Base-by-base conservation (phyloP, 1,140 invertebrate genomes). In the Callitettix versicolor region DNA sequence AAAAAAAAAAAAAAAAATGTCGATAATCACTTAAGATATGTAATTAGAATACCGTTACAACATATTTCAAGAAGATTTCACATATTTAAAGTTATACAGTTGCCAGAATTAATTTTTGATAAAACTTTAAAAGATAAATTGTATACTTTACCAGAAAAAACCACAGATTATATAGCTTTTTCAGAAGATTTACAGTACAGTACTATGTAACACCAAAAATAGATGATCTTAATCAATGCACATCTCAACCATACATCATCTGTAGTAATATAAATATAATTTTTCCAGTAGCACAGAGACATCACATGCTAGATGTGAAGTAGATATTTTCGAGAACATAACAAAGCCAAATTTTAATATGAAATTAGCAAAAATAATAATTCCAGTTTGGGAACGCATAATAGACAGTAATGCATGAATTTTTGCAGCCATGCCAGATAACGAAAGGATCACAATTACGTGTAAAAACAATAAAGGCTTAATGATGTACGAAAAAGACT, bases 81-180 rank as follows among this genome's bases (percentile, higher is more conserved):
- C 18, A 7, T 43, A 18, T 43, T 43, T 15, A 43, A 43, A 43
- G 41, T 43, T n/a, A 18, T 43, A 6, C 41, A 43, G 17, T 12
- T 43, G 15, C 41, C 41, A 9, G 41, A 43, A 18, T 9, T 18
- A 9, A 6, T 7, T 12, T 18, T 6, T 18, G 6, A 12, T 9
- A 5, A 11, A 11, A 18, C 11, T 18, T 6, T 5, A 18, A 43
- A 43, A 9, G 7, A 6, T 43, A 43, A 9, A 18, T 6, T 11
- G 9, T 18, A 9, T 9, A 18, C 41, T 43, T 43, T 18, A 12
- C 41, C 15, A 18, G 18, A 43, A 43, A 15, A 43, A 43, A 12
- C n/a, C 11, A 43, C 41, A 43, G 41, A 43, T 5, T 43, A 43
- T 18, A 43, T 43, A 11, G 41, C 41, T 43, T 43, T 43, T 43